These are phyloP conservation scores for Agrilus planipennis DNA, from an alignment of 1,140 invertebrate species.

Conservation along the genomic window DNA sequence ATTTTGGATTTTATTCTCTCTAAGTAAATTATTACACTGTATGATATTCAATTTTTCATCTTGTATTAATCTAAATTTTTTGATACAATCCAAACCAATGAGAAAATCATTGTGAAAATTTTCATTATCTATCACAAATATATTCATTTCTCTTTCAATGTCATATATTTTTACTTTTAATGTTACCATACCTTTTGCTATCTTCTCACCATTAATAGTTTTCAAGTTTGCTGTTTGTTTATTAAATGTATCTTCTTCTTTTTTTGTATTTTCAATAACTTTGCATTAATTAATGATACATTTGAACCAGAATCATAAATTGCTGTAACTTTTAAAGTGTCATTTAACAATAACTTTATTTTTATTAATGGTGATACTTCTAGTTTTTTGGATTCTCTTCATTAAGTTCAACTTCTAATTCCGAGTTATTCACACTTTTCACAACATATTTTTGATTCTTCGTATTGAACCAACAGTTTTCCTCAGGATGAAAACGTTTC, in stretches of 20 bases:
- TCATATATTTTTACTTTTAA: conserved; percentile 21
- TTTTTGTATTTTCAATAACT: conserved; percentile 3
- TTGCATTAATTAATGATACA: conserved; percentile 24
- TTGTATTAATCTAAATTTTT: conserved; percentile 11
- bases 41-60: conserved; percentile 10
- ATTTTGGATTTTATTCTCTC: neutral
- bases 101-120: conserved; percentile 26
- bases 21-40: neutral
- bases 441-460: neutral
- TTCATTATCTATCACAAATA: conserved; percentile 22
- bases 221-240: conserved; percentile 9
- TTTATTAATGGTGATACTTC: conserved; percentile 12
- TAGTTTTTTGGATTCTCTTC: conserved; percentile 12
- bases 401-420: conserved; percentile 13
- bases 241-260: conserved; percentile 14
- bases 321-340: conserved; percentile 13
- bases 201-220: conserved; percentile 23
- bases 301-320: conserved; percentile 23
- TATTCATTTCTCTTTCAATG: conserved; percentile 19
- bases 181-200: conserved; percentile 16
- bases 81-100: conserved; percentile 20
- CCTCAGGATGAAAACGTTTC: conserved; percentile 1
- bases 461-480: conserved; percentile 1
- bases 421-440: conserved; percentile 11
- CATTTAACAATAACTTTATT: conserved; percentile 19